These are phyloP conservation scores for Chrysolina oricalcia DNA, from an alignment of 2,888 invertebrate species.

Conservation along the genomic window DNA sequence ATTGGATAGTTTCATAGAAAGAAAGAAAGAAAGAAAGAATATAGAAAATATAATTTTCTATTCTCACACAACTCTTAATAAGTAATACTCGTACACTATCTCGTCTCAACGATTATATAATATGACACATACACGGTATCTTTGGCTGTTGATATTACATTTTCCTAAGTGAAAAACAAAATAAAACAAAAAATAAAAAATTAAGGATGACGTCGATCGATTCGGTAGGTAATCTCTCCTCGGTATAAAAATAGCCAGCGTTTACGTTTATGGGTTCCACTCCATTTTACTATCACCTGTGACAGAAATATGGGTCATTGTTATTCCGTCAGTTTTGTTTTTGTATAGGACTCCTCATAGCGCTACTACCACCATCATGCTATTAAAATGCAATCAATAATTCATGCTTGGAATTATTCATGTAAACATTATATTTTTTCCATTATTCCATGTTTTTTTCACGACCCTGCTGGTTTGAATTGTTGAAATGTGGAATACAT, in stretches of 20 bases:
- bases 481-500: slow-evolving; percentile 13
- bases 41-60: too few relatives aligned
- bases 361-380: slow-evolving; percentile 40
- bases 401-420: slow-evolving; percentile 35
- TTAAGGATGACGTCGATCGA: not conserved
- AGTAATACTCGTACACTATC: too few relatives aligned
- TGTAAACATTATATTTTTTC: slow-evolving; percentile 19
- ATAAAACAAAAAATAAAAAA: not conserved
- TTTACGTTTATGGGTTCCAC: slow-evolving; percentile 39
- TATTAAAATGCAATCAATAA: slow-evolving; percentile 41
- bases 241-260: slow-evolving; percentile 35
- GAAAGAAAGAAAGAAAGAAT: too few relatives aligned
- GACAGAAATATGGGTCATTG: slow-evolving; percentile 52
- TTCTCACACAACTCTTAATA: too few relatives aligned
- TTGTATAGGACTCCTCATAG: slow-evolving; percentile 26
- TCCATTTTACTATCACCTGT: slow-evolving; percentile 48
- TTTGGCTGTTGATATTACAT: not conserved
- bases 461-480: slow-evolving; percentile 13
- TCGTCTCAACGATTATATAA: too few relatives aligned
- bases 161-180: not conserved
- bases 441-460: slow-evolving; percentile 1
- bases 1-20: too few relatives aligned
- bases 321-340: slow-evolving; percentile 46
- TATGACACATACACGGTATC: too few relatives aligned
- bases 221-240: slow-evolving; percentile 37